Base-by-base conservation (phyloP, 1,140 invertebrate species). In the Phocides pigmalion region DNA sequence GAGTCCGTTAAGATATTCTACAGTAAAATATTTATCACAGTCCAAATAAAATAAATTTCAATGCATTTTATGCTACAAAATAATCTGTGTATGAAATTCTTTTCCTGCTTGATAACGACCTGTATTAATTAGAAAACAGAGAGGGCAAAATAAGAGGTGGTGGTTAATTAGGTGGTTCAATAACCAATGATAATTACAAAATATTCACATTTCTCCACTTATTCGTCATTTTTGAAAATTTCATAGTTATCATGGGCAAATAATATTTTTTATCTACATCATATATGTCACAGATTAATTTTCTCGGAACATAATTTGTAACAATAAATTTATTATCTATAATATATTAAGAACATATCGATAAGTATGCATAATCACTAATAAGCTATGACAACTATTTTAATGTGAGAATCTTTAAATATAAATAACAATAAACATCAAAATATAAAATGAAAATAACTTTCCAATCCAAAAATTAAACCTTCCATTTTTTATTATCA, bases 401-500 rank as follows among this genome's bases (percentile, higher is more conserved):
- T 62, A 67, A 25, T 64, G 39, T 64, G 39, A 61, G 28, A 64
- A 44, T 58, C 37, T 32, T 53, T 39, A 22, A 56, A 51, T 42
- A 56, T 41, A 58, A 41, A 22, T 22, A 41, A 25, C 51, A 50
- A 62, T 32, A 71, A 62, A 61, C 56, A 63, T 66, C 46, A 59
- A 74, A 68, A 70, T 66, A 66, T 72, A 64, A 62, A 46, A 64
- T 53, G 20, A 61, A 63, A 20, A n/a, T 8, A 32, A 50, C 25
- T 22, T 19, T 32, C 12, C 28, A 28, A 42, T 19, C 58, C 5
- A 28, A 28, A 3, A 28, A 28, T 54, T 25, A 54, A 35, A 22
- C 39, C 35, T 42, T 47, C 50, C 41, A 53, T 32, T 53, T 67
- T 69, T 71, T 61, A 70, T 74, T 84, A 84, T 82, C 82, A 84